Evolutionary conservation across 53 echinoderm and acorn worm genomes (phyloP), one percentile per base, ranked within the genome.

Genomic region (Holothuria leucospilota): DNA sequence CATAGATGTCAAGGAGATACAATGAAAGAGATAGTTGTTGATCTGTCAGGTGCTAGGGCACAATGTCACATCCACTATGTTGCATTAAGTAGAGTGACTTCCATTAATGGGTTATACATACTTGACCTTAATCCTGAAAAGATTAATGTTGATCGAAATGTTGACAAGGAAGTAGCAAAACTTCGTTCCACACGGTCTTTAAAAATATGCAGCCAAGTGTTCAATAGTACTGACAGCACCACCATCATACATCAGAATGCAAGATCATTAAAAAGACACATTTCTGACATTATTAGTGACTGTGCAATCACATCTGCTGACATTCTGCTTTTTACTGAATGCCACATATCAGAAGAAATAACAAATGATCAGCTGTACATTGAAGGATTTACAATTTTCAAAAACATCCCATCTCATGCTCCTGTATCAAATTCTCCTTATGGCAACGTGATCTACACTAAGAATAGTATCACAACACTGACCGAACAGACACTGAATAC

Each of bases 41-140:
- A 69, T n/a, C 51, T 69, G 85, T 81, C 82, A 51, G 66, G 51
- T 39, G 13, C 0, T 8, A 80, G 20, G 46, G 2, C 53, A 30
- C 69, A 39, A 27, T 71, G 71, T 70, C 84, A 84, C 39, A 59
- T 71, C 12, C 84, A 84, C 30, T 89, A 89, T 73, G 84, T 89
- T 60, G 89, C 89, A 39, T n/a, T 89, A 15, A 89, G 89, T 58
- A 89, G 89, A 84, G 84, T 89, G 3, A 71, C 84, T 20, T 71
- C 72, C 13, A 16, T 89, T 2, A 24, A 41, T 58, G 82, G 60
- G 8, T 59, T 88, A 60, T 62, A 75, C 73, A 59, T 88, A 18
- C 15, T 60, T 21, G 26, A 69, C 29, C 79, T 88, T 11, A 59
- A 83, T 27, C 59, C 27, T 30, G 30, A 25, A 82, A 81, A 88